These are phyloP conservation scores for Nasonia vitripennis DNA, from an alignment of 1,140 invertebrate species.

Conservation along the genomic window DNA sequence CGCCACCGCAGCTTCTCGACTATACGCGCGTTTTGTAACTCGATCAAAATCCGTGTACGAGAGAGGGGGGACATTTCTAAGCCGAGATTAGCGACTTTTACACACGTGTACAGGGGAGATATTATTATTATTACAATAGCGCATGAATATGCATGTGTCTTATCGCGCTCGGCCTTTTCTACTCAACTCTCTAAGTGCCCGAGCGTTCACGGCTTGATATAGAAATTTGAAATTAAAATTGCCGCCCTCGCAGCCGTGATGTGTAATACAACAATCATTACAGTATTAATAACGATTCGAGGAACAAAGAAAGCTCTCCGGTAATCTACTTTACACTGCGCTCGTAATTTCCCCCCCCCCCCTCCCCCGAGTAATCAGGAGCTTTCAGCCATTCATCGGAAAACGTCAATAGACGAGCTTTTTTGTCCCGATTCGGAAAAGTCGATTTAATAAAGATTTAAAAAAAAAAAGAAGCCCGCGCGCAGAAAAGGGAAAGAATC, in stretches of 20 bases:
- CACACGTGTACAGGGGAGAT: background rate
- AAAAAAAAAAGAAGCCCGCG: background rate
- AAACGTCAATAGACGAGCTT: background rate
- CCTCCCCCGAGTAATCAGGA: background rate
- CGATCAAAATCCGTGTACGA: background rate
- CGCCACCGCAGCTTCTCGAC: background rate
- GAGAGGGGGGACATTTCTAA: background rate
- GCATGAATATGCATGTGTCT: background rate
- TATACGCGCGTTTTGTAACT: background rate
- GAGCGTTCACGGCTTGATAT: background rate
- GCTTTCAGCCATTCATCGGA: background rate
- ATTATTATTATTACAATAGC: too few relatives aligned
- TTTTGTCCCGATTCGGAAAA: background rate
- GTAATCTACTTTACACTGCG: background rate
- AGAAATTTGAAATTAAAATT: background rate
- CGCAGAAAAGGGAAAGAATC: background rate
- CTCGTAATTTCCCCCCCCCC: background rate
- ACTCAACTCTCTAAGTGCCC: background rate
- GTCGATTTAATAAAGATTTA: background rate
- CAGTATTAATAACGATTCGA: background rate
- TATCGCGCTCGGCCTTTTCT: background rate
- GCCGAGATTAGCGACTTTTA: background rate
- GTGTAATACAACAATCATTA: background rate
- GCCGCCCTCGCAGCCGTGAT: too few relatives aligned
- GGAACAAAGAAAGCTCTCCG: background rate